These are phyloP conservation scores for Phoxinus phoxinus DNA, from an alignment of 2,113 vertebrate genomes.

Conservation along the genomic window DNA sequence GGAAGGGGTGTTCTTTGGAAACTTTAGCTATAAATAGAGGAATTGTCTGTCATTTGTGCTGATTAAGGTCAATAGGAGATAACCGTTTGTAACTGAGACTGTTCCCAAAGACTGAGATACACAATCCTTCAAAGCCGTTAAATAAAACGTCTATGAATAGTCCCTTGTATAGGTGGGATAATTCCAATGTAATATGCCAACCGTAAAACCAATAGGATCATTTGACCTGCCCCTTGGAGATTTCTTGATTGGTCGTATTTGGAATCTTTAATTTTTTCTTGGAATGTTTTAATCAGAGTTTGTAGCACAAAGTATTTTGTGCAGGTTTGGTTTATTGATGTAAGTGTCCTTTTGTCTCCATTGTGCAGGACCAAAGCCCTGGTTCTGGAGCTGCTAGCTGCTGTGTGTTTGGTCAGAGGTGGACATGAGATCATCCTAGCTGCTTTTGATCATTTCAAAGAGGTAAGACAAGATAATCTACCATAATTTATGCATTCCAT, in stretches of 20 bases:
- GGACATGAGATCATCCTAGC: constrained; percentile 96
- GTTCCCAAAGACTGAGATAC: background rate
- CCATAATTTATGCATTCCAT: background rate
- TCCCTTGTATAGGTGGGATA: background rate
- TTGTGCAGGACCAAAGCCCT: constrained; percentile 91
- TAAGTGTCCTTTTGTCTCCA: constrained; percentile 4
- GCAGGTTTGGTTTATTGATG: background rate
- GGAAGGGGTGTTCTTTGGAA: constrained; percentile 3
- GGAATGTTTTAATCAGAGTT: background rate
- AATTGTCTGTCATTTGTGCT: constrained; percentile 27
- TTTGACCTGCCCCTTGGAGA: background rate
- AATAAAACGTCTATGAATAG: constrained; percentile 11
- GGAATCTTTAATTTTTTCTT: background rate
- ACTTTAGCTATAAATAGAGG: constrained; percentile 12
- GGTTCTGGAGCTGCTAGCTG: constrained; percentile 91
- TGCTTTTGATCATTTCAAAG: constrained; percentile 97
- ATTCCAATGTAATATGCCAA: background rate
- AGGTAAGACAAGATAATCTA: constrained; percentile 75
- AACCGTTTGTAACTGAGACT: background rate
- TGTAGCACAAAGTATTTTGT: background rate
- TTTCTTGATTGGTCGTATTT: background rate
- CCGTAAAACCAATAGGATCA: background rate
- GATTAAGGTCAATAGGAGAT: constrained; percentile 32
- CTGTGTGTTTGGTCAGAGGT: constrained; percentile 94
- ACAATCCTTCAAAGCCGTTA: constrained; percentile 6